A percentile compares a stretch with the other conserved stretches of the same genome.
These are phyloP conservation scores for Rhamphomyia laevipes DNA, from an alignment of 2,888 invertebrate genomes.

Conservation along the genomic window DNA sequence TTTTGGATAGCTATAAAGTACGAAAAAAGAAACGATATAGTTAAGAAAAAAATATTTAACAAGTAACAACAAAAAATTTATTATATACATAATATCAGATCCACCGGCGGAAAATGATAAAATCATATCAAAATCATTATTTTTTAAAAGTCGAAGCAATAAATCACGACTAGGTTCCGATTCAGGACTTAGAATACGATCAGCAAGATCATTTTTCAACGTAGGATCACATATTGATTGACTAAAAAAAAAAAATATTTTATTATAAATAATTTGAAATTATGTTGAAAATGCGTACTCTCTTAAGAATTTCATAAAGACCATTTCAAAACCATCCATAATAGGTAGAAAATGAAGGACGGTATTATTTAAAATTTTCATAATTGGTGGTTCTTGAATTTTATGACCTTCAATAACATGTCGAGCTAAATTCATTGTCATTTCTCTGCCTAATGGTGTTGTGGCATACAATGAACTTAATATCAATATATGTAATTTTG, in stretches of 20 bases:
- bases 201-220: constrained; percentile 48
- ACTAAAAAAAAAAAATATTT: constrained; percentile 16
- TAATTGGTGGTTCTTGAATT: constrained; percentile 53
- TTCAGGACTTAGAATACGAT: constrained; percentile 43
- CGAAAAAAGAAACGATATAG: not conserved
- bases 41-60: not conserved
- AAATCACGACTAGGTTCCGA: constrained; percentile 29
- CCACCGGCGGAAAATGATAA: constrained; percentile 65
- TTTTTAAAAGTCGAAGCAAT: constrained; percentile 51
- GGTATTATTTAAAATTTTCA: constrained; percentile 52
- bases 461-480: constrained; percentile 71
- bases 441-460: constrained; percentile 74
- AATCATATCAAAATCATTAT: constrained; percentile 57
- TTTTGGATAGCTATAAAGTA: constrained; percentile 23
- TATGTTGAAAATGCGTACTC: constrained; percentile 24
- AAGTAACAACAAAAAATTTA: not conserved
- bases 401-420: constrained; percentile 65
- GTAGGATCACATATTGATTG: constrained; percentile 32
- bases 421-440: constrained; percentile 67
- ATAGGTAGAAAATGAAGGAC: constrained; percentile 71
- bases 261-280: not conserved
- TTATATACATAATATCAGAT: constrained; percentile 46
- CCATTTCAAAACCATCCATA: constrained; percentile 25
- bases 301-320: constrained; percentile 24
- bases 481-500: constrained; percentile 72